Conservation (phyloP, 1,140 invertebrate species). For the Globodera rostochiensis region DNA sequence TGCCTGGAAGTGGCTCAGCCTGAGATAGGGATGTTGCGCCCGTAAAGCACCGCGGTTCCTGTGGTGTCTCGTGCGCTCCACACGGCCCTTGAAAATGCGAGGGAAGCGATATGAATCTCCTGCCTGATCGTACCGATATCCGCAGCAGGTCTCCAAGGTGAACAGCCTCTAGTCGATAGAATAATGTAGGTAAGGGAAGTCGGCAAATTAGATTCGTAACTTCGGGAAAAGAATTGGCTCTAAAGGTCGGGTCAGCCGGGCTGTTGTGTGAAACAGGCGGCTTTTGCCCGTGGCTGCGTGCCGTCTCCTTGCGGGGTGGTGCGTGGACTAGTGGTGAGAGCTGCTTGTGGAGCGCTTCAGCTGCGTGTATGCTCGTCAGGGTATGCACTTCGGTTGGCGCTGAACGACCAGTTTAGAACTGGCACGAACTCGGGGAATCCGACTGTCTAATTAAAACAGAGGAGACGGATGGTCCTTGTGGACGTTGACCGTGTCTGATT, state of each 20-base stretch:
- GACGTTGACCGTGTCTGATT: constrained; percentile 79
- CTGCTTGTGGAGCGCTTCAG: constrained; percentile 61
- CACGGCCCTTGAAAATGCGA: constrained; percentile 30
- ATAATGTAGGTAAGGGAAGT: constrained; percentile 86
- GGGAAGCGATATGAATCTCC: constrained; percentile 62
- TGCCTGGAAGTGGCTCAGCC: constrained; percentile 68
- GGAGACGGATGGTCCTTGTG: constrained; percentile 77
- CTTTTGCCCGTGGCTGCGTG: constrained; percentile 48
- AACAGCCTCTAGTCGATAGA: constrained; percentile 84
- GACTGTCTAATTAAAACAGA: constrained; percentile 81
- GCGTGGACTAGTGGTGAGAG: constrained; percentile 57
- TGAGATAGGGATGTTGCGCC: constrained; percentile 66
- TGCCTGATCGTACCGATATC: constrained; percentile 76
- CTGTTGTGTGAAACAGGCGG: constrained; percentile 61
- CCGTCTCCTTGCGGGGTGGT: constrained; percentile 58
- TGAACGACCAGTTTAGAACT: constrained; percentile 78
- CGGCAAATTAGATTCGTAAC: constrained; percentile 80
- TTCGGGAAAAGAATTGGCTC: constrained; percentile 70
- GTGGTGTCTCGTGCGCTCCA: constrained; percentile 22
- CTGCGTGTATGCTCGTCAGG: constrained; percentile 28
- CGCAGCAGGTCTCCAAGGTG: constrained; percentile 85
- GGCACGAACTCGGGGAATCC: constrained; percentile 79
- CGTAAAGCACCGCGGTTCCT: constrained; percentile 26
- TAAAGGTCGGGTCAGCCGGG: constrained; percentile 75
- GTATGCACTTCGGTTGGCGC: constrained; percentile 65